These are phyloP conservation scores for Cyclura pinguis DNA, from an alignment of 2,797 vertebrate genomes.

Conservation along the genomic window DNA sequence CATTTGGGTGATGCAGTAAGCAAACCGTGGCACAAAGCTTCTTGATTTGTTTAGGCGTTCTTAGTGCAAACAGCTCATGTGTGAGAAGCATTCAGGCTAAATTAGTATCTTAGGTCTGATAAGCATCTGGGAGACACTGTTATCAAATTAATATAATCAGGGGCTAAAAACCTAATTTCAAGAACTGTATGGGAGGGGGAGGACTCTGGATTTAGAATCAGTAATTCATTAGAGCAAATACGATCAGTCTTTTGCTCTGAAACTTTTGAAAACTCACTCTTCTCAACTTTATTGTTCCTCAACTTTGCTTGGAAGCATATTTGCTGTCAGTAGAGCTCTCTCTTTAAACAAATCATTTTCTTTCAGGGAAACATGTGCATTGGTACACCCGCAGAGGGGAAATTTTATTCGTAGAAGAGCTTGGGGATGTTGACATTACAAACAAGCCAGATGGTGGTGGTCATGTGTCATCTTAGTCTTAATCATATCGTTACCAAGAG, in stretches of 20 bases:
- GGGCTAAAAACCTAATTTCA: neutral
- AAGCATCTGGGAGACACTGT: neutral
- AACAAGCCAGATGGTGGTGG: constrained; percentile 34
- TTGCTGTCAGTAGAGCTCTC: neutral
- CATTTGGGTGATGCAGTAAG: neutral
- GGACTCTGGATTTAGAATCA: neutral
- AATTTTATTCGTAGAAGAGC: neutral
- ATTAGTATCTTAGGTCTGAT: neutral
- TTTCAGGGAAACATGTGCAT: neutral
- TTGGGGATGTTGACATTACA: neutral
- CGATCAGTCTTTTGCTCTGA: neutral
- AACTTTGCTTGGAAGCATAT: neutral
- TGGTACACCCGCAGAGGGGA: neutral
- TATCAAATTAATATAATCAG: neutral
- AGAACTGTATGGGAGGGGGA: neutral
- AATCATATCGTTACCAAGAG: neutral
- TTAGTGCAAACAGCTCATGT: neutral
- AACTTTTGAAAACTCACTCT: neutral
- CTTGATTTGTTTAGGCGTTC: neutral
- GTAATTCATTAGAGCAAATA: neutral
- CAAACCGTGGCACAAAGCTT: neutral
- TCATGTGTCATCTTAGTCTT: constrained; percentile 2
- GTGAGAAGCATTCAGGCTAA: neutral
- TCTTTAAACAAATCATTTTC: neutral
- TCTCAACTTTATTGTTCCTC: neutral